Conservation (phyloP, 1,140 invertebrate species). For the Cydia pomonella region DNA sequence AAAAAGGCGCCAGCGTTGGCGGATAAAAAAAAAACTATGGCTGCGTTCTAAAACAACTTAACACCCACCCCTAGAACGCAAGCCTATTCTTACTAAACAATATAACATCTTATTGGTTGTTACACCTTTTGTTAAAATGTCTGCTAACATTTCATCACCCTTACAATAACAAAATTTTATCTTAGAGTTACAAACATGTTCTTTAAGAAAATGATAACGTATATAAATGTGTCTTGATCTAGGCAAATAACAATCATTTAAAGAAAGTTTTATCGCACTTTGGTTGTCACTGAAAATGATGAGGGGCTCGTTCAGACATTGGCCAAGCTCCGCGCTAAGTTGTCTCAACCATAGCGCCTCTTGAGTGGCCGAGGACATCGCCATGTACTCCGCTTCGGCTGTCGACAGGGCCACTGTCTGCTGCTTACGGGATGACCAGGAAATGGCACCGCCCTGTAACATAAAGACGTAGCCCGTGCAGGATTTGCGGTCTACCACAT, state of each 20-base stretch:
- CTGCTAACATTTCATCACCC: conserved; percentile 50
- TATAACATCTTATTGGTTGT: conserved; percentile 38
- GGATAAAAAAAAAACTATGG: neutral
- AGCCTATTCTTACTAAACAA: conserved; percentile 39
- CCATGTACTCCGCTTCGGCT: conserved; percentile 71
- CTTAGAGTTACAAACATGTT: conserved; percentile 41
- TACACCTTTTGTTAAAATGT: conserved; percentile 52
- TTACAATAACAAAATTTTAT: conserved; percentile 45
- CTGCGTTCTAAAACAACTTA: conserved; percentile 31
- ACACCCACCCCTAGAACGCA: conserved; percentile 43
- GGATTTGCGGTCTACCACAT: conserved; percentile 53
- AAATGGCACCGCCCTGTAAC: conserved; percentile 51
- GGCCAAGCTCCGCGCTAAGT: conserved; percentile 40
- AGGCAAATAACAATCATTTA: conserved; percentile 59
- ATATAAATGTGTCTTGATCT: conserved; percentile 62
- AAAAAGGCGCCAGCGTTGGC: too few species aligned
- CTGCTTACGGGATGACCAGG: conserved; percentile 59
- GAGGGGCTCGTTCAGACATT: conserved; percentile 21
- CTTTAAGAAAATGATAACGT: conserved; percentile 58
- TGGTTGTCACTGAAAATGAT: conserved; percentile 54
- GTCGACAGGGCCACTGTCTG: conserved; percentile 59
- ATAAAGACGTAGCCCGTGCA: conserved; percentile 59
- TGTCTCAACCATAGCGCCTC: conserved; percentile 46
- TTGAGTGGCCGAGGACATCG: conserved; percentile 41
- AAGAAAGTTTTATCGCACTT: conserved; percentile 63